Evolutionary conservation across 2,797 vertebrate species (phyloP), one percentile per base, ranked within the genome.

Genomic region (Rhinichthys osculus): DNA sequence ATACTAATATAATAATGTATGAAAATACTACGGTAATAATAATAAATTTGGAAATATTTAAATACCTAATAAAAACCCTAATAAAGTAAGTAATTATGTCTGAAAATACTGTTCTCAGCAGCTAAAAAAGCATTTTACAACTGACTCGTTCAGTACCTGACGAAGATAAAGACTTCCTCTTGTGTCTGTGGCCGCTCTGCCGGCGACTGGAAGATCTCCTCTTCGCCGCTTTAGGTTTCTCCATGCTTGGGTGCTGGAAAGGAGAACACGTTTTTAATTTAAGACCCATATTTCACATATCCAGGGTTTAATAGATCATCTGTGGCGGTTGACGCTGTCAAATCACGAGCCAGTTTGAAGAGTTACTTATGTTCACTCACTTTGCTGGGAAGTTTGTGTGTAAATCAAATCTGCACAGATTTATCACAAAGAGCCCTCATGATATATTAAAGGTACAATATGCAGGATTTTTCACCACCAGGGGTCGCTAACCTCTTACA

Each of bases 101-200:
- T 64, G 13, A 13, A 64, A 16, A 30, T 27, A 64, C 14, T 30
- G 59, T 27, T 62, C 57, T 57, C 54, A 57, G 23, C 23, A 59
- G n/a, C 57, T 59, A 59, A n/a, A 27, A 7, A 57, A 9, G 9
- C 21, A 57, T 57, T 30, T 30, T 30, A 30, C 30, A 30, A 30
- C 30, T 2, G 7, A 1, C 17, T 52, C 5, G n/a, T 72, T 38
- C n/a, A 69, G 81, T 66, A 91, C 90, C 90, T 81, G 88, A 88
- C 16, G 88, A 86, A 57, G 87, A 88, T 38, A 67, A 86, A 44
- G 89, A 85, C 74, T 90, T 91, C 57, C 89, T 86, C 67, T 88
- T 91, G 42, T 81, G 74, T 78, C 83, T 88, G 17, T 57, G 81
- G 19, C 70, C 73, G 23, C 72, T 27, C 27, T 27, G 27, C 27